These are phyloP conservation scores for Siderastrea siderea DNA, from an alignment of 92 coral and sea anemone genomes.

Conservation along the genomic window DNA sequence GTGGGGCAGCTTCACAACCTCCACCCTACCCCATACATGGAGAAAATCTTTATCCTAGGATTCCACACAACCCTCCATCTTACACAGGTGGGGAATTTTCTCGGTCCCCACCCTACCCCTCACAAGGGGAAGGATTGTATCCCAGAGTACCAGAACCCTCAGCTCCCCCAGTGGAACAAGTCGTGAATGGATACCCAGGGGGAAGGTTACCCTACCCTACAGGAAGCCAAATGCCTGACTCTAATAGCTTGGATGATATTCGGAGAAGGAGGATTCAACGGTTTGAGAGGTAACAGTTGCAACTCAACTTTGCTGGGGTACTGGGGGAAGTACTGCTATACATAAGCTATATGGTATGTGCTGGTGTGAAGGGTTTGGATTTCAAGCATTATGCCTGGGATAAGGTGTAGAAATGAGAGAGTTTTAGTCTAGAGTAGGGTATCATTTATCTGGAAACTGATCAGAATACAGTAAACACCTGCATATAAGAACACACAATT, in stretches of 20 bases:
- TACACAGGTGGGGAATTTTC: conserved; percentile 10
- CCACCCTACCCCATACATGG: conserved; percentile 14
- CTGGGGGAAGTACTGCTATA: neutral
- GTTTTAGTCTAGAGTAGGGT: no score
- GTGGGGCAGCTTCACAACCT: conserved; percentile 4
- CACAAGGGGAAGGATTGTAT: conserved; percentile 15
- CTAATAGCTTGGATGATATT: conserved; percentile 33
- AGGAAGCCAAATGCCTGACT: conserved; percentile 29
- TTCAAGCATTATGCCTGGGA: no score
- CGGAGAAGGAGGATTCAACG: conserved; percentile 48
- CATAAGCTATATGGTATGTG: no score
- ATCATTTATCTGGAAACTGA: no score
- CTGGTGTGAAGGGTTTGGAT: neutral
- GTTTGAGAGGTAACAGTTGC: conserved; percentile 27
- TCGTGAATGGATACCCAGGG: conserved; percentile 11
- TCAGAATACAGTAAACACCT: no score
- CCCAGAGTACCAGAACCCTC: conserved; percentile 35
- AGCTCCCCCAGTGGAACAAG: conserved; percentile 34
- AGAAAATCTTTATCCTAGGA: conserved; percentile 73
- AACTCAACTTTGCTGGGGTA: neutral
- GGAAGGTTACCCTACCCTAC: conserved; percentile 32
- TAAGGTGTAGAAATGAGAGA: no score
- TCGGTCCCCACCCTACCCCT: conserved; percentile 14
- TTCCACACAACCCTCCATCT: conserved; percentile 46
- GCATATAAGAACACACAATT: no score